These are phyloP conservation scores for Tenthredo amoena DNA, from an alignment of 2,888 invertebrate species.

Conservation along the genomic window DNA sequence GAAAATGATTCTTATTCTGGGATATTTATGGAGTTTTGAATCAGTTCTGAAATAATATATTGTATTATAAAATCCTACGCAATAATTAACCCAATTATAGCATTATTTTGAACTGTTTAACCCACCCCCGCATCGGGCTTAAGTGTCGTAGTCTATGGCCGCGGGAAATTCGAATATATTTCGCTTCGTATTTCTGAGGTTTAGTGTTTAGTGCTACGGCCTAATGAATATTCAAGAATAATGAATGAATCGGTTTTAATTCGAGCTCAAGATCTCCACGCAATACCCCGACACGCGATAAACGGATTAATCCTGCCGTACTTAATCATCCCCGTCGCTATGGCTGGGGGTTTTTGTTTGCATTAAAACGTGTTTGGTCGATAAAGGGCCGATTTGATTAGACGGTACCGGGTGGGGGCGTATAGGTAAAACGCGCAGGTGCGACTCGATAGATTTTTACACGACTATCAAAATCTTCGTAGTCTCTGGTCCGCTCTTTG, in stretches of 20 bases:
- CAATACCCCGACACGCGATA: conserved; percentile 15
- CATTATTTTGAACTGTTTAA: not conserved
- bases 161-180: conserved; percentile 23
- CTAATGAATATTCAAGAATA: not conserved
- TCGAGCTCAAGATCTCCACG: not conserved
- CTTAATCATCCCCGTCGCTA: not conserved
- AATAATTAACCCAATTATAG: not conserved
- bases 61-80: not conserved
- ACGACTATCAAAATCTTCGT: conserved; percentile 45
- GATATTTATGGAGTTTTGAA: not conserved
- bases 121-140: not conserved
- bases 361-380: conserved; percentile 49
- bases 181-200: not conserved
- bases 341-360: conserved; percentile 37
- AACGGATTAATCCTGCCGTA: not conserved
- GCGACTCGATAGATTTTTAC: conserved; percentile 49
- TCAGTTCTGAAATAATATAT: not conserved
- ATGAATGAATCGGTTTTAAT: not conserved
- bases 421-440: conserved; percentile 38
- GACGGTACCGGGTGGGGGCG: conserved; percentile 23
- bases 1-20: not conserved
- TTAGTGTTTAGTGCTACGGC: not conserved
- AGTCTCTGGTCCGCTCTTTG: conserved; percentile 26
- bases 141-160: conserved; percentile 7
- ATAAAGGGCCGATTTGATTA: conserved; percentile 50